Percentiles rank a stretch among this genome's conserved stretches.
These are phyloP conservation scores for Nixonia krombeini DNA, from an alignment of 1,140 invertebrate species.

Conservation along the genomic window DNA sequence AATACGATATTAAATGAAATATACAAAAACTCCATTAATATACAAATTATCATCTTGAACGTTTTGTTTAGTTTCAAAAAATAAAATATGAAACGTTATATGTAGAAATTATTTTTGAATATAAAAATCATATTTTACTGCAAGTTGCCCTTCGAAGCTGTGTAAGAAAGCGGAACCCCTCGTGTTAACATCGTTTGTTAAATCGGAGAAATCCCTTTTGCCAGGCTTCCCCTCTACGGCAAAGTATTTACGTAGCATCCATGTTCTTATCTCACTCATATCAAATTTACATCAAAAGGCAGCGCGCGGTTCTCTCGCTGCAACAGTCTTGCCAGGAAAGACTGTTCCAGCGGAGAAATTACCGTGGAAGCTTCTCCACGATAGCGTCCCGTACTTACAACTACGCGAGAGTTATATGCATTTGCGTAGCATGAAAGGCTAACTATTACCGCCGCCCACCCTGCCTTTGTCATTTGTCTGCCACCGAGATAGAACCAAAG, in stretches of 20 bases:
- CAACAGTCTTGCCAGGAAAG: too few species aligned
- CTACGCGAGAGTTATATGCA: conserved; percentile 57
- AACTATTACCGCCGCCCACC: conserved; percentile 44
- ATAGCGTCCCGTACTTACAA: conserved; percentile 34
- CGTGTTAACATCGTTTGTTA: too few species aligned
- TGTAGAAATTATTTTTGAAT: too few species aligned
- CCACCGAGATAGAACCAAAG: conserved; percentile 63
- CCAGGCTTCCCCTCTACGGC: conserved; percentile 2
- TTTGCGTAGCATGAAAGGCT: conserved; percentile 60
- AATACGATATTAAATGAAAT: too few species aligned
- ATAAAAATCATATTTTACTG: too few species aligned
- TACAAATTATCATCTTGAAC: too few species aligned
- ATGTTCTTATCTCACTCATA: conserved; percentile 24
- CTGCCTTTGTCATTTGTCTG: conserved; percentile 63
- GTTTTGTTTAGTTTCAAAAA: too few species aligned
- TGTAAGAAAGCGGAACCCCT: too few species aligned
- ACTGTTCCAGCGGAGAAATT: conserved; percentile 45
- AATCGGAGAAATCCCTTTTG: conserved; percentile 1
- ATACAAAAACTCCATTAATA: too few species aligned
- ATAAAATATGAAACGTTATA: too few species aligned
- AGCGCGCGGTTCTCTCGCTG: conserved; percentile 9
- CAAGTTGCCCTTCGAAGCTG: too few species aligned
- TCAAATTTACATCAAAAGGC: conserved; percentile 29
- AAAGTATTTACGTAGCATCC: conserved; percentile 14
- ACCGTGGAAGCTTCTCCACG: conserved; percentile 49